A percentile compares a stretch with the other conserved stretches of the same genome.
Conservation (phyloP, 2,113 vertebrate species). For the Halcyon malimbica region DNA sequence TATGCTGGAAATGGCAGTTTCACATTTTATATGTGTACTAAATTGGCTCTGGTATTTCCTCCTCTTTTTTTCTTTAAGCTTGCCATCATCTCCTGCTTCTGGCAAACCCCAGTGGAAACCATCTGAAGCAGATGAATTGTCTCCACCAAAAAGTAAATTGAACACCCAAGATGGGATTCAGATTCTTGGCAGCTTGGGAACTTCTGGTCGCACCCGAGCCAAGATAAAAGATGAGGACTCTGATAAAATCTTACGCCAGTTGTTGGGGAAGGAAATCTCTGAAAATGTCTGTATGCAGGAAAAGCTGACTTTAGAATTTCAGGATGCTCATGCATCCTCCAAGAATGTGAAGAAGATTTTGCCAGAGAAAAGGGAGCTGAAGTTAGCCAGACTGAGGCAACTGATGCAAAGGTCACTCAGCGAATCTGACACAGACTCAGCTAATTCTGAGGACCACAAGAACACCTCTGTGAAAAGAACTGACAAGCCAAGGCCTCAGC, state of each 20-base stretch:
- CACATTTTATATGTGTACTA: conserved; percentile 9
- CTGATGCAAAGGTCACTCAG: conserved; percentile 94
- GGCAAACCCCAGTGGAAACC: conserved; percentile 84
- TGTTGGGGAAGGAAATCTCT: conserved; percentile 88
- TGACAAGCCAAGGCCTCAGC: conserved; percentile 88
- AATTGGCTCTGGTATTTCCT: conserved; percentile 19
- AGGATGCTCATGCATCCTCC: conserved; percentile 74
- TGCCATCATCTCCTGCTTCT: conserved; percentile 83
- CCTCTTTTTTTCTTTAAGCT: conserved; percentile 75
- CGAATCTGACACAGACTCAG: conserved; percentile 90
- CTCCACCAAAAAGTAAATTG: conserved; percentile 73
- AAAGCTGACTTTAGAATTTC: conserved; percentile 85
- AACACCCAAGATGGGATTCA: conserved; percentile 76
- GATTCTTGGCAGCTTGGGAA: conserved; percentile 70
- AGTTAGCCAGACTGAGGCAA: conserved; percentile 89
- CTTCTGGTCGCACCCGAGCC: conserved; percentile 73
- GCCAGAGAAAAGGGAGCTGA: conserved; percentile 87
- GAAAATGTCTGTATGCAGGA: conserved; percentile 85
- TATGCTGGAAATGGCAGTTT: neutral
- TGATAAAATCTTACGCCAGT: conserved; percentile 86
- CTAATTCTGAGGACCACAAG: conserved; percentile 87
- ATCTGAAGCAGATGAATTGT: conserved; percentile 72
- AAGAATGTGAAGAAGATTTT: conserved; percentile 78
- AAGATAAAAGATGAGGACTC: conserved; percentile 87
- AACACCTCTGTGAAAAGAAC: conserved; percentile 71